Base-by-base conservation (phyloP, 2,888 invertebrate genomes). In the Podabrus alpinus region DNA sequence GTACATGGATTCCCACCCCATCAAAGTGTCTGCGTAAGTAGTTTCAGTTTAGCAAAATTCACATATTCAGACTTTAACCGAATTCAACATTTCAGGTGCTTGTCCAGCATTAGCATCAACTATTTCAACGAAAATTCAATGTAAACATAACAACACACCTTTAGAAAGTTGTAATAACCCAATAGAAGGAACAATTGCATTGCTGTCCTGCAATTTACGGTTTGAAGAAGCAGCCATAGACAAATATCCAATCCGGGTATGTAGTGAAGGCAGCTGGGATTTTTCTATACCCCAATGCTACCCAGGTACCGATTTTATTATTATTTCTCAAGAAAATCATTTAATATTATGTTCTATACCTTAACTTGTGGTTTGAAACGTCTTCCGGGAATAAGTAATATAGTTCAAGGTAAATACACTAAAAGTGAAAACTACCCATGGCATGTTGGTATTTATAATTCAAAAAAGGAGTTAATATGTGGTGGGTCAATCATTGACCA, bases 321-420 rank as follows among this genome's bases (percentile, higher is more conserved):
- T 0, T n/a, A 45, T n/a, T 45, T 45, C 1, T 3, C 29, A 13
- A 4, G 7, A 45, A n/a, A 45, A 7, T 3, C 7, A 45, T n/a
- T 2, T n/a, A 4, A 4, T 9, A n/a, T n/a, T 7, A 1, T 45
- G 7, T 2, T n/a, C n/a, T n/a, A n/a, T n/a, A n/a, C n/a, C n/a
- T n/a, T 10, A 45, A n/a, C n/a, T n/a, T 87, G 87, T 77, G 87
- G 87, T 61, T 78, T 83, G 71, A 83, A 84, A 73, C 79, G 75
- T 61, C 83, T 82, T 0, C 75, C 80, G 25, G 84, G 72, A 15
- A 15, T n/a, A 5, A n/a, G 21, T 9, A 67, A 71, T 16, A 60
- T 76, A 68, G 17, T 76, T n/a, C 70, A 71, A 17, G 73, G 73
- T 16, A 4, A 13, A 29, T 15, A 19, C n/a, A 71, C 73, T 11